Conservation (phyloP, 2,113 vertebrate species). For the Dromas ardeola region DNA sequence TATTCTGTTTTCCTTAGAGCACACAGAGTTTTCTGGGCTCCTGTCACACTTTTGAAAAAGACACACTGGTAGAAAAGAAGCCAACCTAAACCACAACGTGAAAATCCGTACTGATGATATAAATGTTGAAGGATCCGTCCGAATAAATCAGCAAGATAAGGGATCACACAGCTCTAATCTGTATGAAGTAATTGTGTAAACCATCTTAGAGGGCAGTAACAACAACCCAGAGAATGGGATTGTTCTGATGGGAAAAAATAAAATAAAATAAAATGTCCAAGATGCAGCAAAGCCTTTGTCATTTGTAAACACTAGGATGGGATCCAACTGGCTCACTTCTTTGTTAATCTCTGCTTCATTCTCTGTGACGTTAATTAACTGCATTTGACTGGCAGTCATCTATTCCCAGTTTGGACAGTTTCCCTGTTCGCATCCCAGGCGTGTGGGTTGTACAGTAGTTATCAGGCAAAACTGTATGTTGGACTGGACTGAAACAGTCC, state of each 20-base stretch:
- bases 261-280: background rate
- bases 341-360: constrained; percentile 19
- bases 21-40: background rate
- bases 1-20: background rate
- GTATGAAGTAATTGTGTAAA: background rate
- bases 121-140: constrained; percentile 13
- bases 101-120: background rate
- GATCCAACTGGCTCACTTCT: background rate
- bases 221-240: background rate
- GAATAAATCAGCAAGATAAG: background rate
- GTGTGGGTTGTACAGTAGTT: background rate
- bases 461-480: background rate
- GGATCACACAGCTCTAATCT: background rate
- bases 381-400: background rate
- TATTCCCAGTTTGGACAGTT: background rate
- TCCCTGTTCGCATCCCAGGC: background rate
- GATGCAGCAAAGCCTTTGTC: background rate
- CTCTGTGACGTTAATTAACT: background rate
- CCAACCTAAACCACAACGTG: background rate
- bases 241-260: background rate
- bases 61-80: background rate
- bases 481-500: background rate
- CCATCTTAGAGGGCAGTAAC: background rate
- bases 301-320: background rate
- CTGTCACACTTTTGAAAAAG: background rate